These are phyloP conservation scores for Neopipo cinnamomea DNA, from an alignment of 2,113 vertebrate species.

Conservation along the genomic window DNA sequence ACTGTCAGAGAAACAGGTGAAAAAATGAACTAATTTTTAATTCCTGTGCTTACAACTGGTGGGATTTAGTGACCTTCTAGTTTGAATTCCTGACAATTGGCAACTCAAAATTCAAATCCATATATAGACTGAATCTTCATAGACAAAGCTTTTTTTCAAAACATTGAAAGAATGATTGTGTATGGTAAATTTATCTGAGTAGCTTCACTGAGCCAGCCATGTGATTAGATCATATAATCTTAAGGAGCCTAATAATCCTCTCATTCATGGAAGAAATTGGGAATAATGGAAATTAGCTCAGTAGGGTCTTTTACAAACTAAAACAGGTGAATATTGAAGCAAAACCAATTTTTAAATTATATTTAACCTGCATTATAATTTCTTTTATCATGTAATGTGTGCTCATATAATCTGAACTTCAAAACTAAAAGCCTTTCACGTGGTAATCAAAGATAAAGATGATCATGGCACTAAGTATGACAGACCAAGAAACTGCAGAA, in stretches of 20 bases:
- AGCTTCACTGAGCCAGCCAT: background rate
- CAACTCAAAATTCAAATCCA: background rate
- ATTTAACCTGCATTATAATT: background rate
- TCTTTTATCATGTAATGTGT: background rate
- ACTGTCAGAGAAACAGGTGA: constrained; percentile 15
- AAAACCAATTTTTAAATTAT: background rate
- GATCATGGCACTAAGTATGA: background rate
- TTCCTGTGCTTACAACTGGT: background rate
- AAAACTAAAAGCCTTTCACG: background rate
- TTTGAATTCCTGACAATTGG: background rate
- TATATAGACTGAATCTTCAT: background rate
- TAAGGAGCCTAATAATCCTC: background rate
- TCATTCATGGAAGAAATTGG: background rate
- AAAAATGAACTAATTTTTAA: background rate
- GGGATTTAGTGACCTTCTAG: background rate
- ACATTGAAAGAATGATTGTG: background rate
- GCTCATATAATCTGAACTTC: background rate
- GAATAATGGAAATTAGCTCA: background rate
- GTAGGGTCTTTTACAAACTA: background rate
- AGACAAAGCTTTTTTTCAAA: background rate
- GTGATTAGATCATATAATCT: background rate
- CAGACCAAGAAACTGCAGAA: background rate
- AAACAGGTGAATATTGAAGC: background rate
- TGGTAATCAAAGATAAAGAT: background rate
- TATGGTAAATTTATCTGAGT: background rate